These are phyloP conservation scores for Amphiprion clarkii DNA, from an alignment of 2,797 vertebrate genomes.

Conservation along the genomic window DNA sequence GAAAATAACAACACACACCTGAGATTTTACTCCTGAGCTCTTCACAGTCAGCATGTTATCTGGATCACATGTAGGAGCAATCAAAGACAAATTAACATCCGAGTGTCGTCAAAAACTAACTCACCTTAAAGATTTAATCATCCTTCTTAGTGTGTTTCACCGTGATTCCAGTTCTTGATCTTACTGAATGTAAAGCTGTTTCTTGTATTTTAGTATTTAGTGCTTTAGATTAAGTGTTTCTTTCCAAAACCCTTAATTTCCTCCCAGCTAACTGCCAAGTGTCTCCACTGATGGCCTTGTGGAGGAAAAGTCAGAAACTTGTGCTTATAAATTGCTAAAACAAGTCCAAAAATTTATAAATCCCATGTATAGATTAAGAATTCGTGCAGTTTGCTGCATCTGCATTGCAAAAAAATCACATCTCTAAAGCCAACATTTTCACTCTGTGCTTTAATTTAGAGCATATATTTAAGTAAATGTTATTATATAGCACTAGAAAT, in stretches of 20 bases:
- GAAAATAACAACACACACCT: background rate
- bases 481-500: too few species aligned
- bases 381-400: background rate
- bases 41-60: slow-evolving; percentile 50
- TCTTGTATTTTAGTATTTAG: slow-evolving; percentile 1
- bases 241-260: background rate
- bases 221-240: background rate
- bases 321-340: too few species aligned
- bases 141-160: slow-evolving; percentile 1
- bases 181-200: slow-evolving; percentile 6
- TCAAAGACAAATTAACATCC: slow-evolving; percentile 11
- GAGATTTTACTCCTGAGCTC: background rate
- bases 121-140: slow-evolving; percentile 28
- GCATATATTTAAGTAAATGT: too few species aligned
- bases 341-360: too few species aligned
- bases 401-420: background rate
- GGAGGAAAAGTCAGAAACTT: too few species aligned
- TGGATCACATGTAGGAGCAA: slow-evolving; percentile 29
- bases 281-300: background rate
- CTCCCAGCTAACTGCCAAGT: background rate
- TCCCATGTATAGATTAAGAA: background rate
- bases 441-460: background rate
- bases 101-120: slow-evolving; percentile 62
- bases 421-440: background rate
- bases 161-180: slow-evolving; percentile 4